These are phyloP conservation scores for Urocynchramus pylzowi DNA, from an alignment of 2,113 vertebrate genomes.

Conservation along the genomic window DNA sequence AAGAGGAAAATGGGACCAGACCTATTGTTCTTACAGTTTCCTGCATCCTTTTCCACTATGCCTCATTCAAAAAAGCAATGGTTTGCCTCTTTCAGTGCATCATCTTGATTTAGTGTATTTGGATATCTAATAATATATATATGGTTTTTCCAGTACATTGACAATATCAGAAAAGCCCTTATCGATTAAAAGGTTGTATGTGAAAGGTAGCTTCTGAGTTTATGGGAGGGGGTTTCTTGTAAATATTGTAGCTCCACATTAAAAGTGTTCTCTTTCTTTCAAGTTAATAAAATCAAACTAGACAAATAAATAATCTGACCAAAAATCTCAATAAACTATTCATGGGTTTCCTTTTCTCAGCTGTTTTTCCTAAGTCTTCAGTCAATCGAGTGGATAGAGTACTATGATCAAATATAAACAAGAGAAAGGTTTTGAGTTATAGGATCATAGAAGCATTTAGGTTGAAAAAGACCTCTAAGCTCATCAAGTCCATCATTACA, in stretches of 20 bases:
- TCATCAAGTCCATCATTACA: background rate
- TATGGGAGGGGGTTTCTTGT: background rate
- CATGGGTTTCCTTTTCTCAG: background rate
- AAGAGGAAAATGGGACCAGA: conserved; percentile 42
- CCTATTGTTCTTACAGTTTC: conserved; percentile 58
- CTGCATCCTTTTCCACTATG: conserved; percentile 16
- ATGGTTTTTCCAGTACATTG: background rate
- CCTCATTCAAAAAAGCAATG: background rate
- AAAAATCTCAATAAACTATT: background rate
- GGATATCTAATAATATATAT: background rate
- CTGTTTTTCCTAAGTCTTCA: background rate
- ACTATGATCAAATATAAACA: background rate
- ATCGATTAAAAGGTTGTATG: background rate
- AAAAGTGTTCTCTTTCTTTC: background rate
- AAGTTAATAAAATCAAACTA: background rate
- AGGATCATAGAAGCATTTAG: background rate
- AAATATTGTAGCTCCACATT: background rate
- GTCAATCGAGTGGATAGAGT: background rate
- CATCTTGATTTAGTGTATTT: background rate
- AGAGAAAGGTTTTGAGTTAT: background rate
- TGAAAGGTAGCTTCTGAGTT: background rate
- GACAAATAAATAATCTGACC: background rate
- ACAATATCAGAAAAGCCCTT: background rate
- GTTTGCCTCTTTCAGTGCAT: background rate
- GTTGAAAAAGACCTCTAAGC: background rate